Evolutionary conservation across 1,140 invertebrate species (phyloP).

Genomic region (Danaus plexippus): DNA sequence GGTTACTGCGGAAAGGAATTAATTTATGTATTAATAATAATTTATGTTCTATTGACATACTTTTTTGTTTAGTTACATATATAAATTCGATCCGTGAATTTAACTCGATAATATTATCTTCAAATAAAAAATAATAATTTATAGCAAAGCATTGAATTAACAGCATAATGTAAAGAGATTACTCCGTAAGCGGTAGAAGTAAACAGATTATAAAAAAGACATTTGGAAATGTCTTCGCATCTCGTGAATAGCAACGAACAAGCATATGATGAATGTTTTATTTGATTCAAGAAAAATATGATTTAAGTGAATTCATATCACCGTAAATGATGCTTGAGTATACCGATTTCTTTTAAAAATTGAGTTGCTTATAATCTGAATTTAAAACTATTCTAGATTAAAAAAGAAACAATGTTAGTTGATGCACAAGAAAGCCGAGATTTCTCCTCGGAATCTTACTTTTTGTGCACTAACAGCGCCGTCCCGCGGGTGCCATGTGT

Average conservation of each 20-base stretch:
- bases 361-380: too few species aligned
- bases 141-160: too few species aligned
- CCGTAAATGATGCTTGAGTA: neutral
- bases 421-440: slow-evolving; percentile 22
- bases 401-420: too few species aligned
- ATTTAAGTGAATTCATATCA: neutral
- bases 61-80: too few species aligned
- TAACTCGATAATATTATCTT: too few species aligned
- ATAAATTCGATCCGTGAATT: too few species aligned
- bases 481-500: slow-evolving; percentile 63
- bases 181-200: slow-evolving; percentile 45
- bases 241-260: neutral
- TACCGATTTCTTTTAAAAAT: neutral
- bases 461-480: slow-evolving; percentile 35
- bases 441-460: slow-evolving; percentile 36
- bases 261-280: too few species aligned
- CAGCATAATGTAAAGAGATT: slow-evolving; percentile 35
- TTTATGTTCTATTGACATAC: too few species aligned
- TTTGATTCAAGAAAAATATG: neutral
- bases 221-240: slow-evolving; percentile 27
- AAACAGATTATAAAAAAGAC: slow-evolving; percentile 66
- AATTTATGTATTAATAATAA: too few species aligned
- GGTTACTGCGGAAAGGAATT: too few species aligned
- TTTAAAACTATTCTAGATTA: too few species aligned
- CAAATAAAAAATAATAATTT: too few species aligned